Conservation (phyloP, 92 coral and sea anemone genomes). For the Galaxea fascicularis region DNA sequence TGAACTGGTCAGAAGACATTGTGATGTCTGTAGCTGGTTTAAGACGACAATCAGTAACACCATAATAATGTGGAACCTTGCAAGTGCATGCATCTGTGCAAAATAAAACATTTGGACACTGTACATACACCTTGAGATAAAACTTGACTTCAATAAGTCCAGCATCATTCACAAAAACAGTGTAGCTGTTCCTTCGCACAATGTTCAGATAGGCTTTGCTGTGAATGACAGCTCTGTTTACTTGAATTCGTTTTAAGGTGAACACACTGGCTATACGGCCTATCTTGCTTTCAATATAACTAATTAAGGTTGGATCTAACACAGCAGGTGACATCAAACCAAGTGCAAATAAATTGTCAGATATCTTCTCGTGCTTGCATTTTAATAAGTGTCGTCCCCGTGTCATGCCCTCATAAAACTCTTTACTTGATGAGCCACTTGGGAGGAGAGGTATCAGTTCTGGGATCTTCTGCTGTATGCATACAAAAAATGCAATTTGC, state of each 20-base stretch:
- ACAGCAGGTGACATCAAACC: slow-evolving; percentile 67
- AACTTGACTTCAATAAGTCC: slow-evolving; percentile 46
- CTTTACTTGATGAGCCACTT: slow-evolving; percentile 62
- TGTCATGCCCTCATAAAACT: slow-evolving; percentile 66
- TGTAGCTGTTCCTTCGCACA: slow-evolving; percentile 65
- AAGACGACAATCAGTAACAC: slow-evolving; percentile 49
- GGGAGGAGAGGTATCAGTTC: slow-evolving; percentile 66
- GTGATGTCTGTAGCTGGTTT: slow-evolving; percentile 27
- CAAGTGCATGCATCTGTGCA: slow-evolving; percentile 56
- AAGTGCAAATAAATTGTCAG: slow-evolving; percentile 58
- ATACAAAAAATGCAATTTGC: slow-evolving; percentile 73
- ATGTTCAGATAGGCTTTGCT: slow-evolving; percentile 61
- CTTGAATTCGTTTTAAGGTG: slow-evolving; percentile 62
- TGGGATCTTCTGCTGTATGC: too few relatives aligned
- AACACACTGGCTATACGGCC: slow-evolving; percentile 47
- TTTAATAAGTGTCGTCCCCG: slow-evolving; percentile 43
- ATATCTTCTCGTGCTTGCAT: slow-evolving; percentile 62
- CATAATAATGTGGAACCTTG: slow-evolving; percentile 64
- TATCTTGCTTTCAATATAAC: slow-evolving; percentile 46
- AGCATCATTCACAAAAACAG: slow-evolving; percentile 51
- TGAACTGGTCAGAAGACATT: slow-evolving; percentile 55
- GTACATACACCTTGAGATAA: slow-evolving; percentile 60
- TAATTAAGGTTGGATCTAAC: slow-evolving; percentile 28
- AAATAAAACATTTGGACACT: slow-evolving; percentile 63
- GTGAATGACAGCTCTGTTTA: slow-evolving; percentile 59